phyloP scores from a whole-genome alignment of 2,113 vertebrate species.

The Lanius ludovicianus region DNA sequence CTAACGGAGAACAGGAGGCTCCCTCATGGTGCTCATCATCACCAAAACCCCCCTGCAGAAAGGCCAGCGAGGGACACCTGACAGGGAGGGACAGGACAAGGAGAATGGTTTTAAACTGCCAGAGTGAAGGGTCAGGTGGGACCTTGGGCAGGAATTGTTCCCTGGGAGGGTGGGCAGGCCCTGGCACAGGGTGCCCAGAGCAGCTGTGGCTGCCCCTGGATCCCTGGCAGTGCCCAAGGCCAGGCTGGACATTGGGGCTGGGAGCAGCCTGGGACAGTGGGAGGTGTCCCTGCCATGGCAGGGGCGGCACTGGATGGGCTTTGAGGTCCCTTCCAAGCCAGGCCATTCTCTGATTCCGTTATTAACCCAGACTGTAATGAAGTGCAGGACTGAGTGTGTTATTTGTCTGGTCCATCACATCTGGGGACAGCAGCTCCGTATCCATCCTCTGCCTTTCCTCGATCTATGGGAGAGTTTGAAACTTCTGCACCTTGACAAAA shows the following conservation, averaged over 20 bases:
- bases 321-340: background rate
- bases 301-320: fast-evolving
- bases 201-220: background rate
- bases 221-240: background rate
- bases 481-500: background rate
- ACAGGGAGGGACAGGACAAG: background rate
- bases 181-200: background rate
- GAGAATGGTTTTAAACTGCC: background rate
- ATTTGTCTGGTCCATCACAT: background rate
- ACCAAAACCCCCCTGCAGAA: background rate
- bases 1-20: background rate
- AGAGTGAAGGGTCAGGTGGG: background rate
- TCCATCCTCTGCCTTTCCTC: background rate
- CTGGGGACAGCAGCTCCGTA: background rate
- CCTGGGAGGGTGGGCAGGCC: background rate
- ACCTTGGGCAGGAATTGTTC: background rate
- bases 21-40: fast-evolving
- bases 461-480: background rate
- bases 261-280: background rate
- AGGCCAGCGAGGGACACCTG: background rate
- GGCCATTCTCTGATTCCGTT: background rate
- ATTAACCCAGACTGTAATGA: background rate
- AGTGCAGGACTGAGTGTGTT: background rate
- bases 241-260: background rate
- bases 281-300: background rate